Percentiles rank a stretch among this genome's conserved stretches.
These are phyloP conservation scores for Drosophila micromelanica DNA, from an alignment of 1,140 invertebrate species.

Conservation along the genomic window DNA sequence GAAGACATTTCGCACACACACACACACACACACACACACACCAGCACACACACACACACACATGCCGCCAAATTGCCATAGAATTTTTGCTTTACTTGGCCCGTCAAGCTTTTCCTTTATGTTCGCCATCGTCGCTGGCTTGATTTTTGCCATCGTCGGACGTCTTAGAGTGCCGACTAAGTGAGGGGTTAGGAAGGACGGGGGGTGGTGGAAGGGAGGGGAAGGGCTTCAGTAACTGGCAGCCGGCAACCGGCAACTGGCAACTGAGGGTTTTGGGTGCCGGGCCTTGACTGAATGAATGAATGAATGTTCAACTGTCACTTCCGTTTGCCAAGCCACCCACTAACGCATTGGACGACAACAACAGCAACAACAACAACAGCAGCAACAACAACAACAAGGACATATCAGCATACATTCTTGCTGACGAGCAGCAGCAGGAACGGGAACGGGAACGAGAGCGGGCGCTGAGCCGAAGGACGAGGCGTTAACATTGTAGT, in stretches of 20 bases:
- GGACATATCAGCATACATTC: slow-evolving; percentile 51
- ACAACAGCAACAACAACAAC: slow-evolving; percentile 8
- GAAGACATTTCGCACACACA: slow-evolving; percentile 48
- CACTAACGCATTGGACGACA: slow-evolving; percentile 28
- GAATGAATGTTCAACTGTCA: slow-evolving; percentile 82
- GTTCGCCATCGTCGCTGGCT: slow-evolving; percentile 59
- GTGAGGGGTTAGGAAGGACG: too few species aligned
- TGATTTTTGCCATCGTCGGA: slow-evolving; percentile 59
- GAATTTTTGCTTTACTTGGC: slow-evolving; percentile 59
- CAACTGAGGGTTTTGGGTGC: background rate
- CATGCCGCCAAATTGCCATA: slow-evolving; percentile 68
- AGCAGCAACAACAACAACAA: background rate
- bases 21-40: slow-evolving; percentile 33
- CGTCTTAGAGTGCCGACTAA: slow-evolving; percentile 5
- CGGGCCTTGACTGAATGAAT: slow-evolving; percentile 54
- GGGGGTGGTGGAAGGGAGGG: background rate
- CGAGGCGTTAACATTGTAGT: slow-evolving; percentile 63
- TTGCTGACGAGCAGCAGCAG: slow-evolving; percentile 30
- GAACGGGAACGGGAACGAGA: background rate
- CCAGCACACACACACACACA: too few species aligned
- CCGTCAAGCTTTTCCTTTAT: slow-evolving; percentile 76
- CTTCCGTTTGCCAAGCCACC: slow-evolving; percentile 63
- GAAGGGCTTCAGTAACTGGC: slow-evolving; percentile 7
- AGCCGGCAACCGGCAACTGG: slow-evolving; percentile 12
- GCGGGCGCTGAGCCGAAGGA: slow-evolving; percentile 12